Conservation (phyloP, 2,113 vertebrate genomes). For the Pimephales promelas region DNA sequence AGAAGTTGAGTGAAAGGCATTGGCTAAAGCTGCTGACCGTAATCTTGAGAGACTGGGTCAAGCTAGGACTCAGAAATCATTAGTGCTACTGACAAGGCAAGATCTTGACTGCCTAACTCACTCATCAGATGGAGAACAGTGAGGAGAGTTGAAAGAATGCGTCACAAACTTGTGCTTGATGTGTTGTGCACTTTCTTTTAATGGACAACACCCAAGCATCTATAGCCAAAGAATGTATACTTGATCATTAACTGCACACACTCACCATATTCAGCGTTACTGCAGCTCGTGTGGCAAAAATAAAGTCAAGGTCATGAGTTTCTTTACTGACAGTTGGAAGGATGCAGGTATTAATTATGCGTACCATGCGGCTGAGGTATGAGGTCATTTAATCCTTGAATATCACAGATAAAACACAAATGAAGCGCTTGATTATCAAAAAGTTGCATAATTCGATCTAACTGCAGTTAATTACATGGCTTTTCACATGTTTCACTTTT, state of each 20-base stretch:
- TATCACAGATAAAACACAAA: background rate
- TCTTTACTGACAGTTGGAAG: constrained; percentile 7
- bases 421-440: background rate
- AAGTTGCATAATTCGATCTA: background rate
- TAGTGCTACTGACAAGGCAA: constrained; percentile 28
- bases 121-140: constrained; percentile 4
- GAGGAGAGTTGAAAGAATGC: constrained; percentile 32
- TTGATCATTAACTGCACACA: background rate
- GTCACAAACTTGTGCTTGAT: constrained; percentile 18
- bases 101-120: background rate
- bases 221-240: background rate
- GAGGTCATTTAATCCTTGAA: background rate
- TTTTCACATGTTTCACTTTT: background rate
- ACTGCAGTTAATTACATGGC: background rate
- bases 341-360: background rate
- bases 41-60: constrained; percentile 46
- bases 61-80: constrained; percentile 32
- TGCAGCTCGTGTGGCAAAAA: background rate
- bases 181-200: background rate
- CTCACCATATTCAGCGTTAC: background rate
- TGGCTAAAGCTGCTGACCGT: constrained; percentile 37
- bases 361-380: background rate
- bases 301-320: background rate
- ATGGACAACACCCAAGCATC: background rate
- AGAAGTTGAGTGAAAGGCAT: constrained; percentile 17